These are phyloP conservation scores for Pungitius pungitius DNA, from an alignment of 2,113 vertebrate species.

Conservation along the genomic window DNA sequence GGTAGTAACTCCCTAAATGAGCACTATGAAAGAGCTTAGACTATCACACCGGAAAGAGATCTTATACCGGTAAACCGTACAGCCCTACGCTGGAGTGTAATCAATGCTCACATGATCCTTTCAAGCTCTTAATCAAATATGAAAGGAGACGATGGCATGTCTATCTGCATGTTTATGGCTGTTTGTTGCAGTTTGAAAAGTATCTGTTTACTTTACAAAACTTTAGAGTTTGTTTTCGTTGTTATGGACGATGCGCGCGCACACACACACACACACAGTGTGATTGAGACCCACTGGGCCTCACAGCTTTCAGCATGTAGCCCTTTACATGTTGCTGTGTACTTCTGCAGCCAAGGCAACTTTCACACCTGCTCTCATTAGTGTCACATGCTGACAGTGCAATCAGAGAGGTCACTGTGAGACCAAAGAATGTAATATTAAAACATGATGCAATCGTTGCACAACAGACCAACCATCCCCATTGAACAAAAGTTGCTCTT, in stretches of 20 bases:
- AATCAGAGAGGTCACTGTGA: background rate
- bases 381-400: background rate
- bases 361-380: constrained; percentile 18
- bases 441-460: background rate
- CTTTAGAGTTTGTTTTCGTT: background rate
- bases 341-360: background rate
- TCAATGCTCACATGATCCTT: background rate
- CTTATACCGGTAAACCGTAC: too few species aligned
- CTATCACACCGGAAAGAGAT: too few species aligned
- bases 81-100: too few species aligned
- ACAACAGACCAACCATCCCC: background rate
- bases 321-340: background rate
- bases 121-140: background rate
- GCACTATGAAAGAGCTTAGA: too few species aligned
- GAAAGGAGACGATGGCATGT: background rate
- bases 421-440: background rate
- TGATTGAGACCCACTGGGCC: background rate
- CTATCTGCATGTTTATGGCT: background rate
- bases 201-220: background rate
- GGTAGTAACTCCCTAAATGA: too few species aligned
- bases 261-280: background rate
- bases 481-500: background rate
- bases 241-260: background rate
- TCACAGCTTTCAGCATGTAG: background rate
- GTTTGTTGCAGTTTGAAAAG: background rate